A percentile compares a stretch with the other conserved stretches of the same genome.
Evolutionary conservation across 2,113 vertebrate genomes (phyloP).

Genomic region (Oreochromis spilurus): DNA sequence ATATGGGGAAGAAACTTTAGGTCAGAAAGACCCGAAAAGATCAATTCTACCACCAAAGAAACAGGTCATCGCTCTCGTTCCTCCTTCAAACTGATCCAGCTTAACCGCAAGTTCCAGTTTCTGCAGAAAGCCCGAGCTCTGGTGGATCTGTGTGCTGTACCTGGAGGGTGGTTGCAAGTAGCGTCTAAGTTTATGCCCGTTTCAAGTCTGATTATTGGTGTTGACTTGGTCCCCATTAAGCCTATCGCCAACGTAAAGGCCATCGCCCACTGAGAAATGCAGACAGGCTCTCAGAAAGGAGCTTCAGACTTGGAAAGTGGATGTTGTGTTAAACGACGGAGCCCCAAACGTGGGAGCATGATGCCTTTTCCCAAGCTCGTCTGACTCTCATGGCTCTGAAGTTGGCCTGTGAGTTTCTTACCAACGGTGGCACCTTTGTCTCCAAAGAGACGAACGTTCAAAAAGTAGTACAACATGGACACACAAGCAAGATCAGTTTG

Average conservation of each 20-base stretch:
- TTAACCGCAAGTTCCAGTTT: conserved; percentile 94
- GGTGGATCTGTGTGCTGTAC: conserved; percentile 90
- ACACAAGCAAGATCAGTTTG: not conserved
- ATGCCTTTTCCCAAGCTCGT: conserved; percentile 85
- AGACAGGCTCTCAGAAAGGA: conserved; percentile 88
- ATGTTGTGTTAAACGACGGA: conserved; percentile 91
- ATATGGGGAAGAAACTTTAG: conserved; percentile 94
- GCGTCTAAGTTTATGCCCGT: conserved; percentile 96
- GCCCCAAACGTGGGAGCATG: conserved; percentile 90
- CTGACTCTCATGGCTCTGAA: not conserved
- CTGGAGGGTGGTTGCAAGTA: conserved; percentile 93
- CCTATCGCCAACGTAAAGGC: conserved; percentile 80
- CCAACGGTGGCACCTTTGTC: not conserved
- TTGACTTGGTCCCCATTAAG: conserved; percentile 91
- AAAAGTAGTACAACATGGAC: not conserved
- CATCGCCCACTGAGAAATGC: conserved; percentile 82
- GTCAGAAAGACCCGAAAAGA: conserved; percentile 88
- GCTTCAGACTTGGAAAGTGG: conserved; percentile 94
- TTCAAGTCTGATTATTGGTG: conserved; percentile 91
- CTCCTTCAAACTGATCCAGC: conserved; percentile 93
- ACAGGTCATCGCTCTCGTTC: conserved; percentile 91
- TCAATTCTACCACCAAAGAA: conserved; percentile 96
- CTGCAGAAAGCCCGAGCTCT: conserved; percentile 86
- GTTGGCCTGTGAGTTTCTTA: not conserved
- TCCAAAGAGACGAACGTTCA: not conserved